Conservation (phyloP, 2,888 invertebrate genomes). For the Stomorhina lunata region DNA sequence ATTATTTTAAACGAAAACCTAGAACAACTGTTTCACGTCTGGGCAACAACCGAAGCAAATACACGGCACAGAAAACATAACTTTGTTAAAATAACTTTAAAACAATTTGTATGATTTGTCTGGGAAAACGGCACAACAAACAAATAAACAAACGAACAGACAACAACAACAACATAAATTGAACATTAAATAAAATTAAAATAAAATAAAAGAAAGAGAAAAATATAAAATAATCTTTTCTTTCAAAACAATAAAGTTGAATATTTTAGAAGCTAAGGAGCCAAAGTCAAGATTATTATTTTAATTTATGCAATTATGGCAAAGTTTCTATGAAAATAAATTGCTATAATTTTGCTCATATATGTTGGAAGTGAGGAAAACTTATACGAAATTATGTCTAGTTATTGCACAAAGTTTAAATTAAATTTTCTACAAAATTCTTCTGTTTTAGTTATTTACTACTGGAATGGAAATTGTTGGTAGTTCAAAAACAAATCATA, state of each 20-base stretch:
- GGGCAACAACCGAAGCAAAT: background rate
- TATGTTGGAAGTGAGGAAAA: background rate
- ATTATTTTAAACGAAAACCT: background rate
- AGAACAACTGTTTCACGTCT: background rate
- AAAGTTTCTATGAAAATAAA: background rate
- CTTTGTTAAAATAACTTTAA: constrained; percentile 38
- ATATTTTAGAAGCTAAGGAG: background rate
- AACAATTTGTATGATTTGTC: constrained; percentile 50
- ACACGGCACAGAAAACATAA: constrained; percentile 8
- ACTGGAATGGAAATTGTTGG: too few species aligned
- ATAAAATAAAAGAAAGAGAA: background rate
- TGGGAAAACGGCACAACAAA: too few species aligned
- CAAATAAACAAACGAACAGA: too few species aligned
- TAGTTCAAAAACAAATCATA: constrained; percentile 36
- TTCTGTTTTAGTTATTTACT: too few species aligned
- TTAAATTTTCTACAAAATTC: constrained; percentile 41
- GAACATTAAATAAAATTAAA: background rate
- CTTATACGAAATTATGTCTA: constrained; percentile 9
- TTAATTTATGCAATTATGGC: constrained; percentile 31
- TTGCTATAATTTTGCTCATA: constrained; percentile 31
- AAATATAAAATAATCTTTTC: background rate
- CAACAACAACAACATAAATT: constrained; percentile 29
- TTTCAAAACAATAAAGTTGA: background rate
- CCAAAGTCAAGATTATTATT: background rate
- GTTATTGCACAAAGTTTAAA: constrained; percentile 39